Evolutionary conservation across 1,140 invertebrate species (phyloP), one percentile per base, ranked within the genome.

Genomic region (Caenorhabditis tropicalis): DNA sequence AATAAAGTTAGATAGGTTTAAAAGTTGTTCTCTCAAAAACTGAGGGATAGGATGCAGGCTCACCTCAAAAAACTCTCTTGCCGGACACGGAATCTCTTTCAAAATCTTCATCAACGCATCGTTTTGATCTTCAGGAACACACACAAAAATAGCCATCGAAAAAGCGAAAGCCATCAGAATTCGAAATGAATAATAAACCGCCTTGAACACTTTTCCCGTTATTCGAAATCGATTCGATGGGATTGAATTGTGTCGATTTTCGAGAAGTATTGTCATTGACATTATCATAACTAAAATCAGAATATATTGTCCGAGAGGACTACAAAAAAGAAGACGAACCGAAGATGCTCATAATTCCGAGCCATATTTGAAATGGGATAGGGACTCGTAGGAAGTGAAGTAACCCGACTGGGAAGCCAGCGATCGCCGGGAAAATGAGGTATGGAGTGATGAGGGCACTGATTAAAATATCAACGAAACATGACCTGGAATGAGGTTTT

Each of bases 191-290:
- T 65, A 65, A 65, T 65, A 65, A 3, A 65, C 3, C 2, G 9
- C 2, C 36, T 65, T 65, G 1, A 10, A 12, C 10, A 33, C 2
- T 36, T 65, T 65, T 36, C 58, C 29, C 33, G 58, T 27, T 2
- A 65, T 65, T n/a, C 58, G 31, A 65, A 65, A 65, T 65, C 31
- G 12, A 36, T 65, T 65, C 29, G 58, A 65, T 36, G 58, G 58
- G 36, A 65, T 65, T 19, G 58, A 65, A 16, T 65, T 65, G 31
- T 65, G 58, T 65, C 58, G 58, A n/a, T 65, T 65, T 19, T 65
- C 58, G 16, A 65, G 10, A 2, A 65, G 58, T 33, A 65, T 65
- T 36, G 58, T 65, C 58, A 65, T 65, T n/a, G 58, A 65, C 58
- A 65, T 65, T 65, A 65, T 36, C 58, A 65, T 65, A 7, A 65